Conservation (phyloP, 2,113 vertebrate species). For the Calidris pugnax region DNA sequence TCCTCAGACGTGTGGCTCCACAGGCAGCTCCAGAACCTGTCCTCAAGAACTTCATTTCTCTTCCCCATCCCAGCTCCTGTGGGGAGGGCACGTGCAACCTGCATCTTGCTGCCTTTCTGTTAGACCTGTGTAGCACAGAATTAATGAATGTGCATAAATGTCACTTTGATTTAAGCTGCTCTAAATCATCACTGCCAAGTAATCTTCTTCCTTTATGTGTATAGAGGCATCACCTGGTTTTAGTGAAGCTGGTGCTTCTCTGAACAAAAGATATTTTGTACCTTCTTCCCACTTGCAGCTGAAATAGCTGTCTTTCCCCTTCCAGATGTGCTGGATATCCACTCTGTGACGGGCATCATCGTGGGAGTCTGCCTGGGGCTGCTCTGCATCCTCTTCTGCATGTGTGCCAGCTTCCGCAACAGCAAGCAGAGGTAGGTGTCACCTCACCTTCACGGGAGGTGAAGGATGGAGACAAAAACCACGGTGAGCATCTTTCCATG, state of each 20-base stretch:
- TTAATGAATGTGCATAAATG: neutral
- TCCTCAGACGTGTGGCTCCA: neutral
- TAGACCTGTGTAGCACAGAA: neutral
- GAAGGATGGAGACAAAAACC: neutral
- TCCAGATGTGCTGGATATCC: constrained; percentile 87
- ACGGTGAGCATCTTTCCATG: neutral
- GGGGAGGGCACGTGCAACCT: neutral
- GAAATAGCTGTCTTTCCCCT: neutral
- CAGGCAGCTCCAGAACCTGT: neutral
- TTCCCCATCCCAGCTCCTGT: neutral
- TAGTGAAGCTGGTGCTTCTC: neutral
- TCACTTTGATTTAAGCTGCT: neutral
- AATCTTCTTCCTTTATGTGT: neutral
- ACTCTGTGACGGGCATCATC: constrained; percentile 93
- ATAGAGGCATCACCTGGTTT: neutral
- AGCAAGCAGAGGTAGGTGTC: constrained; percentile 84
- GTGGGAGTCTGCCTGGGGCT: constrained; percentile 94
- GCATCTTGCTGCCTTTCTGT: neutral
- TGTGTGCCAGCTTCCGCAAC: constrained; percentile 91
- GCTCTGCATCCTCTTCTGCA: constrained; percentile 93
- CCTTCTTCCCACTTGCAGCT: neutral
- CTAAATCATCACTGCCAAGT: neutral
- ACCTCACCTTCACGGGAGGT: neutral
- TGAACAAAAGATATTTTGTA: neutral
- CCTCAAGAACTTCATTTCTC: neutral